Evolutionary conservation across 92 coral and sea anemone genomes (phyloP).

Genomic region (Paragorgia papillata): DNA sequence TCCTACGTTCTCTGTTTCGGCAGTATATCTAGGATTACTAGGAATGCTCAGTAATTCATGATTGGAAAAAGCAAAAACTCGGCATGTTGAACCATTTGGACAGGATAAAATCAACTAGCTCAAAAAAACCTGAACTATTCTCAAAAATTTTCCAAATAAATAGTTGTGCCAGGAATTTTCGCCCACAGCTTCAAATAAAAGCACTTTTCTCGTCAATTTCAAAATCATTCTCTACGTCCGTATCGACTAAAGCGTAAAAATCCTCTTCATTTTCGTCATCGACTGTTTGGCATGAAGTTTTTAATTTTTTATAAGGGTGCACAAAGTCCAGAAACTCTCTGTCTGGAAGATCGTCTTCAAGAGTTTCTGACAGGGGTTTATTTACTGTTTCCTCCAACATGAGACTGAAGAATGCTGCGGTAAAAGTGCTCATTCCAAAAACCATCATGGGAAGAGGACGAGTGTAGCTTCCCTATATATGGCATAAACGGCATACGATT

Average conservation of each 20-base stretch:
- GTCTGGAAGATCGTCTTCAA: slow-evolving; percentile 69
- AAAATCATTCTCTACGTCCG: slow-evolving; percentile 43
- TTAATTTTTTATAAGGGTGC: slow-evolving; percentile 33
- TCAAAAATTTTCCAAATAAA: too few relatives aligned
- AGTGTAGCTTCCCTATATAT: slow-evolving; percentile 83
- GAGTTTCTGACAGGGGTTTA: slow-evolving; percentile 90
- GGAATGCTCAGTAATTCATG: too few relatives aligned
- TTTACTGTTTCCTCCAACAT: slow-evolving; percentile 85
- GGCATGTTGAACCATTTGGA: too few relatives aligned
- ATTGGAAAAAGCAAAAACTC: too few relatives aligned
- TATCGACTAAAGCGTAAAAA: slow-evolving; percentile 34
- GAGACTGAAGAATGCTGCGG: slow-evolving; percentile 83
- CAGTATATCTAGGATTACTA: too few relatives aligned
- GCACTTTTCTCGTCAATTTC: slow-evolving; percentile 29
- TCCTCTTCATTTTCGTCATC: slow-evolving; percentile 31
- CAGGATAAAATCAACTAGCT: too few relatives aligned
- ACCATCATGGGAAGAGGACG: slow-evolving; percentile 93
- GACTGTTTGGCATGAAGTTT: background rate
- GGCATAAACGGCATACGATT: background rate
- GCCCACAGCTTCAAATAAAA: slow-evolving; percentile 16
- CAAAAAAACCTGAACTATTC: too few relatives aligned
- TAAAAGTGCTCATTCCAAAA: slow-evolving; percentile 87
- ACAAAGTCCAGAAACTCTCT: slow-evolving; percentile 15
- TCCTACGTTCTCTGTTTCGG: too few relatives aligned
- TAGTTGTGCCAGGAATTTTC: too few relatives aligned